Evolutionary conservation across 2,113 vertebrate species (phyloP).

Genomic region (Lophura nycthemera): DNA sequence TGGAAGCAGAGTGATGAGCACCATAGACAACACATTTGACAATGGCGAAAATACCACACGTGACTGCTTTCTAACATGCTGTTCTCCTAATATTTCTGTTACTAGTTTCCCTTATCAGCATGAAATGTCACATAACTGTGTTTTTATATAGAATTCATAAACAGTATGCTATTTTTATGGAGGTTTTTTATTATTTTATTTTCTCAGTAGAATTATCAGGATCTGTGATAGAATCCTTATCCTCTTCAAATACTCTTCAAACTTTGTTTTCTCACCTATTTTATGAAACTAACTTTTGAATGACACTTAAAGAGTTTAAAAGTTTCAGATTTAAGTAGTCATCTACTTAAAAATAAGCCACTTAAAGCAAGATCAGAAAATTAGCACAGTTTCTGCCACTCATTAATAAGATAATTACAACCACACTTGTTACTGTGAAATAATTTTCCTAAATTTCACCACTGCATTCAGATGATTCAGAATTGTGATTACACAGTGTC

Average conservation of each 20-base stretch:
- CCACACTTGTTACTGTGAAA: conserved; percentile 45
- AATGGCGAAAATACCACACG: rapidly evolving
- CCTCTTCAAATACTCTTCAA: conserved; percentile 43
- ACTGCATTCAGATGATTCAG: background rate
- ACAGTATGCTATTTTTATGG: background rate
- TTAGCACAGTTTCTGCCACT: conserved; percentile 56
- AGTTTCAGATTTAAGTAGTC: background rate
- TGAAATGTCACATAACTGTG: background rate
- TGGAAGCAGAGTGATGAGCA: background rate
- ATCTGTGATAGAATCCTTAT: background rate
- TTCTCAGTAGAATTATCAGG: background rate
- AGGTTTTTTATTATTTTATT: background rate
- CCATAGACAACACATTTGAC: background rate
- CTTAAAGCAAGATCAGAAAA: background rate
- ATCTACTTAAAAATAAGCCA: background rate
- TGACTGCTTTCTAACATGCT: background rate
- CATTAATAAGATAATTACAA: conserved; percentile 34
- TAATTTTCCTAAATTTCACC: background rate
- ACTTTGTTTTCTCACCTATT: conserved; percentile 72
- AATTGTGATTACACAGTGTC: background rate
- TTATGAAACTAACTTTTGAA: background rate
- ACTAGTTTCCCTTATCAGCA: background rate
- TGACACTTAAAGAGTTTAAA: background rate
- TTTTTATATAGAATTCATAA: background rate
- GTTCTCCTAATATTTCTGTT: background rate